Evolutionary conservation across 2,888 invertebrate species (phyloP).

Genomic region (Tenthredo scrophulariae): DNA sequence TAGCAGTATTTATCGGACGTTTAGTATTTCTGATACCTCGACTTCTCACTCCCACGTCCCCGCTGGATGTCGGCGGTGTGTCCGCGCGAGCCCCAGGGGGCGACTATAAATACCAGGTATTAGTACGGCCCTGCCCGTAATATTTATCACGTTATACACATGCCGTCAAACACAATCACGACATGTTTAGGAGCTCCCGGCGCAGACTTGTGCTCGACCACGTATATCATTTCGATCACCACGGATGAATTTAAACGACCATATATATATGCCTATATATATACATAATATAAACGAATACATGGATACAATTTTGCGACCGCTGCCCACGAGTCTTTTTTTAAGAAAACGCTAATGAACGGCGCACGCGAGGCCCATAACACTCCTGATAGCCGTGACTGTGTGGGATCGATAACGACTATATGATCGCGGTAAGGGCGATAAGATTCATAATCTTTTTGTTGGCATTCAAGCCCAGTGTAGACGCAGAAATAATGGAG

Average conservation of each 20-base stretch:
- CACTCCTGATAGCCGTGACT: constrained; percentile 35
- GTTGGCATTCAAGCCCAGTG: constrained; percentile 9
- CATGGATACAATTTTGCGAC: constrained; percentile 14
- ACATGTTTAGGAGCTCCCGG: constrained; percentile 51
- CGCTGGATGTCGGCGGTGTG: constrained; percentile 35
- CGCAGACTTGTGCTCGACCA: constrained; percentile 23
- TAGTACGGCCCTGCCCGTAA: constrained; percentile 49
- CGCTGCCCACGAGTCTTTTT: background rate
- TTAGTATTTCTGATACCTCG: constrained; percentile 48
- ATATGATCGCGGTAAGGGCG: background rate
- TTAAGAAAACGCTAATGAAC: constrained; percentile 42
- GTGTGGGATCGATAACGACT: constrained; percentile 25
- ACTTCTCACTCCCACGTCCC: constrained; percentile 49
- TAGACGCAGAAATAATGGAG: background rate
- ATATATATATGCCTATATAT: background rate
- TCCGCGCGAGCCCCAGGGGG: constrained; percentile 49
- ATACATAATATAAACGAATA: background rate
- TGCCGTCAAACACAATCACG: constrained; percentile 51
- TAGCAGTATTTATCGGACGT: constrained; percentile 47
- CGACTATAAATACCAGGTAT: constrained; percentile 47
- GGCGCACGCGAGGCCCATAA: constrained; percentile 19
- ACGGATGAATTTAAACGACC: constrained; percentile 39
- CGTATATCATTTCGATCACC: constrained; percentile 45
- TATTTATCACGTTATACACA: constrained; percentile 51
- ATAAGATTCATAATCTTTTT: constrained; percentile 36